These are phyloP conservation scores for Aptenodytes patagonicus DNA, from an alignment of 2,113 vertebrate genomes.

Conservation along the genomic window DNA sequence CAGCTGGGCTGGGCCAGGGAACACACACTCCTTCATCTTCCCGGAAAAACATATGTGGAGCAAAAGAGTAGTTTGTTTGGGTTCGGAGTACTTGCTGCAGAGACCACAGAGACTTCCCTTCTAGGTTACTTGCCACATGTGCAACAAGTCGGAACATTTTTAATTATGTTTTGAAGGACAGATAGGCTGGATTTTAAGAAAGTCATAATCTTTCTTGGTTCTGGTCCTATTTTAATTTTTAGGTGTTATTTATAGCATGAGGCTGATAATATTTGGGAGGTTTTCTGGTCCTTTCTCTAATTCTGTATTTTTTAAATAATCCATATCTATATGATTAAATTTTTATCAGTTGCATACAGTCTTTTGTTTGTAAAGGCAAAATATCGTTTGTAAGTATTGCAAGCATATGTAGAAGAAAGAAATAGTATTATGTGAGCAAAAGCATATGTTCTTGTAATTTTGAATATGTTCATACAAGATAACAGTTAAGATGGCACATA, in stretches of 20 bases:
- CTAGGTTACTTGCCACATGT: neutral
- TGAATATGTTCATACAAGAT: neutral
- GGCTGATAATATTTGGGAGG: neutral
- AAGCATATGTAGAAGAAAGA: neutral
- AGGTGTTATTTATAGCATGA: neutral
- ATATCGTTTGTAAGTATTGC: neutral
- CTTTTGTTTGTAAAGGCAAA: neutral
- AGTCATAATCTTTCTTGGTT: neutral
- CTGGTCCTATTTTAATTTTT: neutral
- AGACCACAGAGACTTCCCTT: neutral
- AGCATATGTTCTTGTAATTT: neutral
- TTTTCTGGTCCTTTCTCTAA: neutral
- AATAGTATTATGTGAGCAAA: neutral
- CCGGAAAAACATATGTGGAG: neutral
- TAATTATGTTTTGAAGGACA: neutral
- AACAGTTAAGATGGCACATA: neutral
- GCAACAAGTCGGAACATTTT: neutral
- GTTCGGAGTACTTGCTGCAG: rapidly evolving
- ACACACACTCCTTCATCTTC: neutral
- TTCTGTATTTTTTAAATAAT: neutral
- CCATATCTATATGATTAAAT: neutral
- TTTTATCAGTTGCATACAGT: neutral
- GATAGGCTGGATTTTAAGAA: neutral
- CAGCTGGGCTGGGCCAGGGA: neutral
- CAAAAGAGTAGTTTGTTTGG: neutral